Evolutionary conservation across 2,888 invertebrate species (phyloP), one percentile per base, ranked within the genome.

Genomic region (Drosophila koepferae): DNA sequence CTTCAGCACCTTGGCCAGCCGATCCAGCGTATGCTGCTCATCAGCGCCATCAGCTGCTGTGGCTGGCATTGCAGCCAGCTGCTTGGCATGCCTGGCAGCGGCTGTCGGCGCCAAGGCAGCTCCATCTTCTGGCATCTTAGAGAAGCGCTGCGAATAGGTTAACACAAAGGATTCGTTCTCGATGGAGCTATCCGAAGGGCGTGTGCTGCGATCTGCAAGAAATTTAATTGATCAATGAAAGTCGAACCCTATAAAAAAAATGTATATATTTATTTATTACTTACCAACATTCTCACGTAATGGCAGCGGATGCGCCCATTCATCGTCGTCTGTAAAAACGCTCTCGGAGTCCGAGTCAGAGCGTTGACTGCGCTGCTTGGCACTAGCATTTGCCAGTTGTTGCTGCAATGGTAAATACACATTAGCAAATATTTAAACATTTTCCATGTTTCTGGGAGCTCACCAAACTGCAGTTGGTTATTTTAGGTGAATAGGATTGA

Each of bases 311-410:
- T 94, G 93, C 4, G 94, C 92, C 94, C 95, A 95, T 86, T 96
- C 95, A 84, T 96, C 95, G 75, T 96, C 96, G 83, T 96, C 96
- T 9, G 95, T 95, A 77, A 96, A 95, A 6, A 96, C 95, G 85
- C 95, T 95, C 90, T 95, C 95, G 0, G 95, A 95, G 90, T 95
- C 95, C 0, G 95, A 95, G 71, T 95, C 96, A 53, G 93, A 93
- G 54, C 92, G 92, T 48, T 92, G 91, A 76, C 89, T 88, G 48
- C 87, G 82, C 46, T 86, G 85, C 44, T 85, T 86, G 49, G 67
- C 59, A 31, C 76, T 81, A 12, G 79, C 69, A 73, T 73, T 72
- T 56, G 77, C 81, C 77, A 85, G 36, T 60, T 81, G 88, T 58
- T 88, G 86, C 85, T 86, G 53, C 10, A 72, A 60, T 1, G 16